Conservation (phyloP, 2,113 vertebrate species). For the Larimichthys crocea region DNA sequence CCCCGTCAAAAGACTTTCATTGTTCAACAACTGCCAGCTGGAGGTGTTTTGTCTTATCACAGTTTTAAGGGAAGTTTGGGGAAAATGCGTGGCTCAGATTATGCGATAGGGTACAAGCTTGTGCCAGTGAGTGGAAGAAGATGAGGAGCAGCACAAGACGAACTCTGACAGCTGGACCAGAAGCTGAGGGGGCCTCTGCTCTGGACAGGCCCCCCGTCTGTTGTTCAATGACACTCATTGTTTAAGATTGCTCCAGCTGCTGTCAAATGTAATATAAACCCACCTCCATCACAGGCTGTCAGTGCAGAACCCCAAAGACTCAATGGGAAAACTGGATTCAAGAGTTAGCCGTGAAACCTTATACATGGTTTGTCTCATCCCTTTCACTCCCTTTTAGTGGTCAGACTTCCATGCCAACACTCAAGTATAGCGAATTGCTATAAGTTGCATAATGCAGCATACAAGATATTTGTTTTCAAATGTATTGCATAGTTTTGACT, state of each 20-base stretch:
- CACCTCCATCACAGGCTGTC: slow-evolving; percentile 67
- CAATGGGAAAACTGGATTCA: slow-evolving; percentile 55
- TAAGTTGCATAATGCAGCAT: not conserved
- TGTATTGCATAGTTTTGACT: not conserved
- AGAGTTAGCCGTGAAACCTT: slow-evolving; percentile 28
- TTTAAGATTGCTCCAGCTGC: slow-evolving; percentile 81
- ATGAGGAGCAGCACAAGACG: slow-evolving; percentile 62
- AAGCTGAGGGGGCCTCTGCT: slow-evolving; percentile 58
- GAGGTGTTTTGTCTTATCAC: slow-evolving; percentile 46
- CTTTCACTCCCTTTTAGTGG: not conserved
- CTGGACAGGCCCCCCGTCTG: slow-evolving; percentile 70
- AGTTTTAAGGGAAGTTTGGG: slow-evolving; percentile 34
- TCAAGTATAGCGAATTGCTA: slow-evolving; percentile 7
- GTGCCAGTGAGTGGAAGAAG: slow-evolving; percentile 46
- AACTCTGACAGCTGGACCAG: slow-evolving; percentile 79
- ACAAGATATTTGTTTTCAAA: not conserved
- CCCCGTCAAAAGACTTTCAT: not conserved
- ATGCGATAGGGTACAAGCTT: slow-evolving; percentile 36
- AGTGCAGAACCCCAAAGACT: slow-evolving; percentile 33
- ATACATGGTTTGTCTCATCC: slow-evolving; percentile 39
- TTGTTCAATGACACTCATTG: slow-evolving; percentile 83
- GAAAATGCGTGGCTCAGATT: slow-evolving; percentile 42
- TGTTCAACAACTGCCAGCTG: slow-evolving; percentile 52
- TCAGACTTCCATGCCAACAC: slow-evolving; percentile 2
- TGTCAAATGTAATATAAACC: slow-evolving; percentile 75